Evolutionary conservation across 2,113 vertebrate species (phyloP).

Genomic region (Carassius auratus): DNA sequence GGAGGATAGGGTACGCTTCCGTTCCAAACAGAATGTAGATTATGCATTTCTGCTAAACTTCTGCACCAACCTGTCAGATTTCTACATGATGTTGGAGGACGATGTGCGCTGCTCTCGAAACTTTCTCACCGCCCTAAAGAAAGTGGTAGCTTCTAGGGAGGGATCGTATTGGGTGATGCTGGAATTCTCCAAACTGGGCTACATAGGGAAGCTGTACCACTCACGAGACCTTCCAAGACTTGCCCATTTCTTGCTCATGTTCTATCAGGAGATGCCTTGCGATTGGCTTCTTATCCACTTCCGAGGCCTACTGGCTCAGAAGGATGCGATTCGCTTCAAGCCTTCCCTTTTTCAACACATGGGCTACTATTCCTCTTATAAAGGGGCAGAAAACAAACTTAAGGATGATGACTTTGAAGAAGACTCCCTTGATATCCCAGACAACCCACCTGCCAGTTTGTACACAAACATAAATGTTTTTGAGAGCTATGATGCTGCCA

Average conservation of each 20-base stretch:
- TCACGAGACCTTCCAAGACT: conserved; percentile 85
- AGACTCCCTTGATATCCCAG: conserved; percentile 92
- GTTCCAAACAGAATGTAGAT: conserved; percentile 98
- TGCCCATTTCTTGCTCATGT: conserved; percentile 97
- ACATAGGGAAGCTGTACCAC: conserved; percentile 96
- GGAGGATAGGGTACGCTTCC: conserved; percentile 92
- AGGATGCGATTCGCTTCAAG: conserved; percentile 94
- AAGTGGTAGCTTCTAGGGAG: conserved; percentile 93
- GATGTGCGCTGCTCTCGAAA: conserved; percentile 95
- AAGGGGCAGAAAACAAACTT: conserved; percentile 94
- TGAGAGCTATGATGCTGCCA: conserved; percentile 92
- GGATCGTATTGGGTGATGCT: conserved; percentile 97
- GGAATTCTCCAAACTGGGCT: conserved; percentile 98
- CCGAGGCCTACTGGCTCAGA: conserved; percentile 89
- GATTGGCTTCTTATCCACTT: conserved; percentile 98
- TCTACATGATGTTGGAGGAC: conserved; percentile 98
- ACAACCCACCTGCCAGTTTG: conserved; percentile 91
- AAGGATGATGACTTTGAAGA: conserved; percentile 99
- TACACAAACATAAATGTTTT: conserved; percentile 97
- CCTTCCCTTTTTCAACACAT: conserved; percentile 99
- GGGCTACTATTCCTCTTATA: conserved; percentile 98
- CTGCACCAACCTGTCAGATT: conserved; percentile 97
- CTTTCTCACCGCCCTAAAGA: conserved; percentile 95
- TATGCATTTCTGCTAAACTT: conserved; percentile 89
- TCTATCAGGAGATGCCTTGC: conserved; percentile 99